Percentiles rank a stretch among this genome's conserved stretches.
phyloP scores from a whole-genome alignment of 2,888 invertebrate species.

The Hetaerina titia region DNA sequence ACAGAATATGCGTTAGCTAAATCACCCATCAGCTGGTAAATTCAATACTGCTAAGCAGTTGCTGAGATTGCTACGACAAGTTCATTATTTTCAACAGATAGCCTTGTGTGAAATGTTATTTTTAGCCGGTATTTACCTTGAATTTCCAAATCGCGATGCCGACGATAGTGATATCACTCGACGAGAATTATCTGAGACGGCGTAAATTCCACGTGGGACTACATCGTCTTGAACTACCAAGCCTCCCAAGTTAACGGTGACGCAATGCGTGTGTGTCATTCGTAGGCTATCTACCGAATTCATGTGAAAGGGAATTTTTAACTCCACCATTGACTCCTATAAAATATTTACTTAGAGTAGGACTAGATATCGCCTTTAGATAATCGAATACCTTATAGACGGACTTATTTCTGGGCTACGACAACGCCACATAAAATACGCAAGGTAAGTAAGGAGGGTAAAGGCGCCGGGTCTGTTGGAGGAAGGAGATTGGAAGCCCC shows the following conservation, averaged over 20 bases:
- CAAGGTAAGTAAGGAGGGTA: too few relatives aligned
- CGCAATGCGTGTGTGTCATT: neutral
- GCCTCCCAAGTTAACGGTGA: neutral
- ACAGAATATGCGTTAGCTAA: too few relatives aligned
- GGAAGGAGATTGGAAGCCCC: too few relatives aligned
- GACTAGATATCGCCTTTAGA: too few relatives aligned
- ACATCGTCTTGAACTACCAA: neutral
- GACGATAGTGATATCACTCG: neutral
- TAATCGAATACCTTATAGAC: too few relatives aligned
- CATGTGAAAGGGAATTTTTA: neutral
- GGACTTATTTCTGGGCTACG: too few relatives aligned
- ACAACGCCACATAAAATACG: too few relatives aligned
- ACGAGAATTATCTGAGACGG: constrained; percentile 21
- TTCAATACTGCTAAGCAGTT: neutral
- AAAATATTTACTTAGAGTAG: too few relatives aligned
- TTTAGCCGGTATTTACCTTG: constrained; percentile 13
- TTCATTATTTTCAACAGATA: neutral
- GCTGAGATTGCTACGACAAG: neutral
- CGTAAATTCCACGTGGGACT: neutral
- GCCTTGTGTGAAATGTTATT: constrained; percentile 10
- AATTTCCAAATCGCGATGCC: neutral
- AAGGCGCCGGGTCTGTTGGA: too few relatives aligned
- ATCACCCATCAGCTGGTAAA: too few relatives aligned
- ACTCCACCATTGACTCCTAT: too few relatives aligned
- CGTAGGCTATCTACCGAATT: neutral